phyloP scores from a whole-genome alignment of 2,113 vertebrate species.

The Charina bottae region DNA sequence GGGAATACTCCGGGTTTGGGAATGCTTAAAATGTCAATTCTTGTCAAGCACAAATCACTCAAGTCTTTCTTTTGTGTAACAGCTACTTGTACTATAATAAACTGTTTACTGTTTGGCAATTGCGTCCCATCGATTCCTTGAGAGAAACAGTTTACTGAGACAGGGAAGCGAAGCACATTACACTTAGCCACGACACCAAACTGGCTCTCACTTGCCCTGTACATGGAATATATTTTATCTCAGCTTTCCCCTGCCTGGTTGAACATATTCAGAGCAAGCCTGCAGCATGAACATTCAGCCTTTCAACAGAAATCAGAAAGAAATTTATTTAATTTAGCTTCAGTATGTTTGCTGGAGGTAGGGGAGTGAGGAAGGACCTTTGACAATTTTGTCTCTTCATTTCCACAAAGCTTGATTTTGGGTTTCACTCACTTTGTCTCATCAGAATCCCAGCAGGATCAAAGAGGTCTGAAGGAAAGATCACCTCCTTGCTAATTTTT shows the following conservation, averaged over 20 bases:
- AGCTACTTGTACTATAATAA: too few relatives aligned
- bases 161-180: too few relatives aligned
- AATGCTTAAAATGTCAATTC: too few relatives aligned
- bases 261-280: not conserved
- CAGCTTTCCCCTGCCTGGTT: not conserved
- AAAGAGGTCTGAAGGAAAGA: conserved; percentile 10
- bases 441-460: conserved; percentile 28
- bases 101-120: too few relatives aligned
- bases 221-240: not conserved
- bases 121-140: too few relatives aligned
- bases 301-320: not conserved
- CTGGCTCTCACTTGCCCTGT: not conserved
- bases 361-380: conserved; percentile 2
- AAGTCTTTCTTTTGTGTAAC: too few relatives aligned
- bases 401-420: conserved; percentile 23
- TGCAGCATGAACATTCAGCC: not conserved
- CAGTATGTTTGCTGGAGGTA: not conserved
- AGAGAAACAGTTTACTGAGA: too few relatives aligned
- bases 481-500: conserved; percentile 41
- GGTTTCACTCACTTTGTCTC: conserved; percentile 18
- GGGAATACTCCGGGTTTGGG: too few relatives aligned
- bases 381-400: conserved; percentile 23
- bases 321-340: conserved; percentile 9
- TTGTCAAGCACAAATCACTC: too few relatives aligned
- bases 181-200: not conserved